Conservation (phyloP, 2,888 invertebrate species). For the Idaea aversata region DNA sequence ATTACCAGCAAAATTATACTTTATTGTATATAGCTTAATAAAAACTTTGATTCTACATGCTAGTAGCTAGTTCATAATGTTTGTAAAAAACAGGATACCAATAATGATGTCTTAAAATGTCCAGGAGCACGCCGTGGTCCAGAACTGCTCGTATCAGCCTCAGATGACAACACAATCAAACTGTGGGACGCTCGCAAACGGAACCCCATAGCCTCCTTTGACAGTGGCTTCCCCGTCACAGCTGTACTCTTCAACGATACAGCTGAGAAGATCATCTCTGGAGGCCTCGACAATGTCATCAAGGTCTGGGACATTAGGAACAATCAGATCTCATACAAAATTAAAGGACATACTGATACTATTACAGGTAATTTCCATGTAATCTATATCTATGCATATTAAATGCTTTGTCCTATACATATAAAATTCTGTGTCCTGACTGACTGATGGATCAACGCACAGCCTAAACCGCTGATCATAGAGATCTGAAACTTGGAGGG, state of each 20-base stretch:
- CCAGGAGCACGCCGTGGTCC: slow-evolving; percentile 91
- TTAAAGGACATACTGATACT: slow-evolving; percentile 97
- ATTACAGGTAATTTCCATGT: slow-evolving; percentile 84
- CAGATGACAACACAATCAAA: slow-evolving; percentile 96
- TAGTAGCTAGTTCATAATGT: no score
- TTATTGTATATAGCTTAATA: no score
- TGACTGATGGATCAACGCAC: no score
- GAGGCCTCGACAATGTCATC: slow-evolving; percentile 98
- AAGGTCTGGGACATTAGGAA: slow-evolving; percentile 99
- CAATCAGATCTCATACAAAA: slow-evolving; percentile 88
- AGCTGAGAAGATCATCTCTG: slow-evolving; percentile 95
- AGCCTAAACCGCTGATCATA: no score
- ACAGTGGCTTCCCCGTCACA: slow-evolving; percentile 88
- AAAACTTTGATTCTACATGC: no score
- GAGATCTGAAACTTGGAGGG: no score
- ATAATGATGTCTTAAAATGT: slow-evolving; percentile 21
- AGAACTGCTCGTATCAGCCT: slow-evolving; percentile 93
- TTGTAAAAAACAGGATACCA: no score
- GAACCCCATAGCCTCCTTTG: slow-evolving; percentile 86
- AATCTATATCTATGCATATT: neutral
- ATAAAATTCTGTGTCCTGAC: no score
- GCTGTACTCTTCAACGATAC: slow-evolving; percentile 97
- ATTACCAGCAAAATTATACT: no score
- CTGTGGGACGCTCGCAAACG: slow-evolving; percentile 96
- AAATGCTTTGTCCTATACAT: no score